A percentile compares a stretch with the other conserved stretches of the same genome.
phyloP scores from a whole-genome alignment of 23 tunicate species.

The Trididemnum miniatum region DNA sequence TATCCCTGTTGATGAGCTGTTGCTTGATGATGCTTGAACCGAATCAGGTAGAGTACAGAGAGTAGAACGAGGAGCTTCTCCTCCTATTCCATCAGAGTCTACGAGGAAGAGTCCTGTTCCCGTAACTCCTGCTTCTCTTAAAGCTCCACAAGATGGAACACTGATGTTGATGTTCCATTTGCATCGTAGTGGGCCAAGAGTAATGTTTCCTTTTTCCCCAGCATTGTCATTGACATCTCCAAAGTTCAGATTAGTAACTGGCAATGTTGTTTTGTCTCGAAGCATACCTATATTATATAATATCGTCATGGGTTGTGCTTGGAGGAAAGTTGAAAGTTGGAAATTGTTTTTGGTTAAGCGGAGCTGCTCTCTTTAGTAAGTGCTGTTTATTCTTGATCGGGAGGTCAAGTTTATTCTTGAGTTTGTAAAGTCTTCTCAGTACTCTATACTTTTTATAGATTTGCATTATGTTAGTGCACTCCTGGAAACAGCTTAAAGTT shows the following conservation, averaged over 20 bases:
- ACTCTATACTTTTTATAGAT: too few species aligned
- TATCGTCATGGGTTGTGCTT: too few species aligned
- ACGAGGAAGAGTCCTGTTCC: conserved; percentile 66
- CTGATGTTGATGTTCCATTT: conserved; percentile 80
- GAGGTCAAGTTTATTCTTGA: too few species aligned
- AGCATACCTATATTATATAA: conserved; percentile 61
- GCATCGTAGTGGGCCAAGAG: conserved; percentile 85
- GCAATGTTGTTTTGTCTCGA: conserved; percentile 64
- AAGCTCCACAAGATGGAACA: conserved; percentile 82
- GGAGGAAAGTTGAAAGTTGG: too few species aligned
- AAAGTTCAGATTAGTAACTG: conserved; percentile 71
- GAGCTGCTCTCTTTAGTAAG: too few species aligned
- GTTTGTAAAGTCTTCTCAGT: too few species aligned
- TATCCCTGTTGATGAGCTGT: not conserved
- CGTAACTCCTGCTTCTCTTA: conserved; percentile 72
- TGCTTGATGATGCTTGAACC: not conserved
- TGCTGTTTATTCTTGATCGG: too few species aligned
- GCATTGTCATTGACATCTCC: conserved; percentile 78
- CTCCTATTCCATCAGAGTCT: conserved; percentile 62
- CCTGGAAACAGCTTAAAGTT: too few species aligned
- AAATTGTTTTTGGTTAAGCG: too few species aligned
- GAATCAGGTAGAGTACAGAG: conserved; percentile 43
- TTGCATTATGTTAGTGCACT: too few species aligned
- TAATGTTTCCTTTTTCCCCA: conserved; percentile 82
- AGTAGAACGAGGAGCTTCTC: conserved; percentile 6